Conservation (phyloP, 2,888 invertebrate genomes). For the Macrosiphum euphorbiae region DNA sequence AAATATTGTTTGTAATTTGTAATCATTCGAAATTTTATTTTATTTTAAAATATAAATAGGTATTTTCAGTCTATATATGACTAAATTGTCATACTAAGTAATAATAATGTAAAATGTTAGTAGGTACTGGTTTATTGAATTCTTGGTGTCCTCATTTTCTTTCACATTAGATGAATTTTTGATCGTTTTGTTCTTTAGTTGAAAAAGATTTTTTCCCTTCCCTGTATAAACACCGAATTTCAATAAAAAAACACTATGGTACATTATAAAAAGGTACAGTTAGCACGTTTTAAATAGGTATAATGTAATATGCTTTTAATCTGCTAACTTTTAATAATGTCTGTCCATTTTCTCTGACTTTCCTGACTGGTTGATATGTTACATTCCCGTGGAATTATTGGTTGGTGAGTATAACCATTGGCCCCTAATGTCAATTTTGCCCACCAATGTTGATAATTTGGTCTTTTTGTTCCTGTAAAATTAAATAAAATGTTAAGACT, state of each 20-base stretch:
- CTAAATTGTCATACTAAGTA: background rate
- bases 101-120: background rate
- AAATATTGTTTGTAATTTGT: too few species aligned
- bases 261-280: background rate
- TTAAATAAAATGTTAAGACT: background rate
- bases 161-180: background rate
- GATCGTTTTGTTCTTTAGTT: constrained; percentile 5
- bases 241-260: background rate
- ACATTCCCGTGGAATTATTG: background rate
- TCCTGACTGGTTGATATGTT: background rate
- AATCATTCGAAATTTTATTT: too few species aligned
- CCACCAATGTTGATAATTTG: constrained; percentile 32
- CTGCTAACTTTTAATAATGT: constrained; percentile 31
- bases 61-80: too few species aligned
- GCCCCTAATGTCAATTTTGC: background rate
- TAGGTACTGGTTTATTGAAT: background rate
- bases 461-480: background rate
- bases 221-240: background rate
- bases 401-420: background rate
- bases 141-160: background rate
- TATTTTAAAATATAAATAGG: too few species aligned
- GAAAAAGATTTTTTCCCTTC: background rate
- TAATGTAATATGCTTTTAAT: background rate
- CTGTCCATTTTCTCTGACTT: background rate
- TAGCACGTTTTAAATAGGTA: background rate